Percentiles rank a stretch among this genome's conserved stretches.
Conservation (phyloP, 1,140 invertebrate genomes). For the Heterodera schachtii region DNA sequence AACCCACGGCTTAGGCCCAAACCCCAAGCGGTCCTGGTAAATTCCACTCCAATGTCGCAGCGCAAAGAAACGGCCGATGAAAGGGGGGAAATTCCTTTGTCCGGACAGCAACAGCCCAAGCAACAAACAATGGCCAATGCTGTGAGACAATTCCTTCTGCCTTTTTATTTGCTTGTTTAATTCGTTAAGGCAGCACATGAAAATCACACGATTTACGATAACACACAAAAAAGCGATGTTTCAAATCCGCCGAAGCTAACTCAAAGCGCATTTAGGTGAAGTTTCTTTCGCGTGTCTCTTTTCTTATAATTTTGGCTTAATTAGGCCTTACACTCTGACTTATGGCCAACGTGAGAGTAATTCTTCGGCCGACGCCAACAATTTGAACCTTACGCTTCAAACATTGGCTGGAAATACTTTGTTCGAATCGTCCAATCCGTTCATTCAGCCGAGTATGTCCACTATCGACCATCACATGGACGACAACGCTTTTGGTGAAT, state of each 20-base stretch:
- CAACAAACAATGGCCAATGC: background rate
- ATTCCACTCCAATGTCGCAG: slow-evolving; percentile 12
- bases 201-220: background rate
- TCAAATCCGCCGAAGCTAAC: background rate
- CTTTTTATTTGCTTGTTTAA: background rate
- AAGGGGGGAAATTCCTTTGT: slow-evolving; percentile 4
- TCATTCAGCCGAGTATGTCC: slow-evolving; percentile 33
- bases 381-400: slow-evolving; percentile 34
- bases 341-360: slow-evolving; percentile 8
- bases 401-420: slow-evolving; percentile 1
- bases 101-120: background rate
- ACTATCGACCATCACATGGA: slow-evolving; percentile 42
- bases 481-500: slow-evolving; percentile 52
- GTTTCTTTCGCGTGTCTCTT: background rate
- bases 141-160: background rate
- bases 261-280: background rate
- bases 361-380: background rate
- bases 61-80: background rate
- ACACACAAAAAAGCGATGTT: background rate
- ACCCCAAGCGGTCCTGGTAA: slow-evolving; percentile 33
- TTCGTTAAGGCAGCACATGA: background rate
- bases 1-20: slow-evolving; percentile 64
- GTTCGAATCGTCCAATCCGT: slow-evolving; percentile 55
- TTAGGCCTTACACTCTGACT: slow-evolving; percentile 41
- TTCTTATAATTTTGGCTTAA: background rate